These are phyloP conservation scores for Sarcophaga peregrina DNA, from an alignment of 1,140 invertebrate species.

Conservation along the genomic window DNA sequence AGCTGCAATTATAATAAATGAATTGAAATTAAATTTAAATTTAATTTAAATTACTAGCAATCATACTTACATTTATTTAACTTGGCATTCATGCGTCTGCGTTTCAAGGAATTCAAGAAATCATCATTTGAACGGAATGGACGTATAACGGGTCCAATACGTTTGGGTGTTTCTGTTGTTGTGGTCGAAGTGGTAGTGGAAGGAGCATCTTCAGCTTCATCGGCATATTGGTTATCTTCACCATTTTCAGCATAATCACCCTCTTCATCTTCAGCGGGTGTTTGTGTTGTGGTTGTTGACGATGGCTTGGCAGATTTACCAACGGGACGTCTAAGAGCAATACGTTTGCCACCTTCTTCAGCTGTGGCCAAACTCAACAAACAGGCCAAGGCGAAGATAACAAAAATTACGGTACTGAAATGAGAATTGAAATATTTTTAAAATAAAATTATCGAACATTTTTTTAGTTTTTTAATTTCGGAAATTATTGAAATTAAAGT, in stretches of 20 bases:
- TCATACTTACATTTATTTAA: conserved; percentile 66
- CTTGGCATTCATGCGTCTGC: conserved; percentile 69
- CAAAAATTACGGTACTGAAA: conserved; percentile 61
- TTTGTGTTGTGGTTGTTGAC: conserved; percentile 59
- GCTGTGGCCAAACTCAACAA: conserved; percentile 52
- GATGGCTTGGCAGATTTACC: conserved; percentile 58
- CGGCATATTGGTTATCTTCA: conserved; percentile 64
- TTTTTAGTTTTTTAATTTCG: conserved; percentile 2
- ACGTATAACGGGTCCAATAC: conserved; percentile 73
- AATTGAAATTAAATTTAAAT: background rate
- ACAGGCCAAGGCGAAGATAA: conserved; percentile 58
- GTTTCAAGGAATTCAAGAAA: conserved; percentile 76
- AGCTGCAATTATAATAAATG: conserved; percentile 34
- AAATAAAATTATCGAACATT: too few relatives aligned
- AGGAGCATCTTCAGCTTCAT: conserved; percentile 65
- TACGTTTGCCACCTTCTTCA: conserved; percentile 54
- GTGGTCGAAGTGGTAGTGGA: conserved; percentile 72
- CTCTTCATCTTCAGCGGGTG: conserved; percentile 59
- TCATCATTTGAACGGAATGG: conserved; percentile 80
- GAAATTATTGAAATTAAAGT: background rate
- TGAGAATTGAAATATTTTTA: conserved; percentile 13
- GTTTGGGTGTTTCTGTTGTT: conserved; percentile 75
- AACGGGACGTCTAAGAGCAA: conserved; percentile 58
- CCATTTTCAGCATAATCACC: conserved; percentile 67
- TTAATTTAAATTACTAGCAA: conserved; percentile 43